phyloP scores from a whole-genome alignment of 2,888 invertebrate genomes.

The Dinocampus coccinellae region DNA sequence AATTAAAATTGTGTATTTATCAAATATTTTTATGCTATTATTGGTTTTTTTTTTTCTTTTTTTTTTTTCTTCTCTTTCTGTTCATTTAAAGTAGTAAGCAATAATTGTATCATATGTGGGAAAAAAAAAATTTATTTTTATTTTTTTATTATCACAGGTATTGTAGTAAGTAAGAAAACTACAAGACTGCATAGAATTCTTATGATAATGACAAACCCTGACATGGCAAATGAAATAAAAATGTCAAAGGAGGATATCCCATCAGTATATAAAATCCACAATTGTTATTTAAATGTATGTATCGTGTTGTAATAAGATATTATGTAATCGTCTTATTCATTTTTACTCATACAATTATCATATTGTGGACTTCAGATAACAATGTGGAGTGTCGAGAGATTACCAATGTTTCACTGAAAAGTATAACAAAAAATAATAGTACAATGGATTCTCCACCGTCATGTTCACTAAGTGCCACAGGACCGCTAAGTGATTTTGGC shows the following conservation, averaged over 20 bases:
- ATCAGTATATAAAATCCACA: constrained; percentile 48
- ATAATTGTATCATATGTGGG: background rate
- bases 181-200: constrained; percentile 37
- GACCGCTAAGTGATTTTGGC: constrained; percentile 81
- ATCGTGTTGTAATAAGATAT: background rate
- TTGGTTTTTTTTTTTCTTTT: background rate
- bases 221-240: constrained; percentile 49
- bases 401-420: constrained; percentile 42
- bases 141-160: constrained; percentile 20
- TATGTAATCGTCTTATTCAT: background rate
- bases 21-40: background rate
- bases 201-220: constrained; percentile 55
- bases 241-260: constrained; percentile 48
- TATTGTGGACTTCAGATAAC: constrained; percentile 51
- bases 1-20: background rate
- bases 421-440: constrained; percentile 41
- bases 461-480: constrained; percentile 81
- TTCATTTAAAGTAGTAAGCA: background rate
- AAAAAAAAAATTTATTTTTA: background rate
- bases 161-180: constrained; percentile 4
- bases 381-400: constrained; percentile 57
- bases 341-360: background rate
- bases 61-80: background rate
- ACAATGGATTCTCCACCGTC: constrained; percentile 83
- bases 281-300: constrained; percentile 57